These are phyloP conservation scores for Cheracebus regulus DNA, from an alignment of 2,797 vertebrate species.

Conservation along the genomic window DNA sequence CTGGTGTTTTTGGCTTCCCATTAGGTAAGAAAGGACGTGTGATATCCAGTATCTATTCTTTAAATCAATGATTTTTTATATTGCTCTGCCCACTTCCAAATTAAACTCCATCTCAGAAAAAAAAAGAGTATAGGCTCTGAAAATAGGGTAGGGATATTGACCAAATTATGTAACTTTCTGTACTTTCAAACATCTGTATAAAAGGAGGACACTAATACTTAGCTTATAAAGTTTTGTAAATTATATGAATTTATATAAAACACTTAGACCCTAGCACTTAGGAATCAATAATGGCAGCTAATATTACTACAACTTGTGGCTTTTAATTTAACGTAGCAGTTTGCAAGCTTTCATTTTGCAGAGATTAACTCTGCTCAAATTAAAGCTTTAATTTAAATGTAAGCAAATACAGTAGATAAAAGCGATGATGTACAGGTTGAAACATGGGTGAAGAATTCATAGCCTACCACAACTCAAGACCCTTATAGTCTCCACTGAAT, in stretches of 20 bases:
- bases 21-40: slow-evolving; percentile 73
- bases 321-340: slow-evolving; percentile 19
- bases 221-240: slow-evolving; percentile 45
- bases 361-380: slow-evolving; percentile 30
- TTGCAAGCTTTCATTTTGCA: slow-evolving; percentile 9
- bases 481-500: not conserved
- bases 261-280: not conserved
- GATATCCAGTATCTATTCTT: not conserved
- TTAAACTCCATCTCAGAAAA: too few species aligned
- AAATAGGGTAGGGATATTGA: not conserved
- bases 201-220: not conserved
- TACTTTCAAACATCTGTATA: not conserved
- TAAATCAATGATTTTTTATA: slow-evolving; percentile 21
- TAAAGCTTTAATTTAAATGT: slow-evolving; percentile 23
- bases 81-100: not conserved
- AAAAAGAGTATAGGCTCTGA: not conserved
- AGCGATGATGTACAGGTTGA: not conserved
- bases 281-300: not conserved
- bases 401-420: slow-evolving; percentile 41
- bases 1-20: slow-evolving; percentile 79
- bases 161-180: slow-evolving; percentile 3
- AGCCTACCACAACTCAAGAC: not conserved
- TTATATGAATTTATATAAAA: slow-evolving; percentile 2
- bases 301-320: not conserved
- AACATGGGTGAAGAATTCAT: not conserved